phyloP scores from a whole-genome alignment of 2,888 invertebrate species.

The Tetranychus piercei region DNA sequence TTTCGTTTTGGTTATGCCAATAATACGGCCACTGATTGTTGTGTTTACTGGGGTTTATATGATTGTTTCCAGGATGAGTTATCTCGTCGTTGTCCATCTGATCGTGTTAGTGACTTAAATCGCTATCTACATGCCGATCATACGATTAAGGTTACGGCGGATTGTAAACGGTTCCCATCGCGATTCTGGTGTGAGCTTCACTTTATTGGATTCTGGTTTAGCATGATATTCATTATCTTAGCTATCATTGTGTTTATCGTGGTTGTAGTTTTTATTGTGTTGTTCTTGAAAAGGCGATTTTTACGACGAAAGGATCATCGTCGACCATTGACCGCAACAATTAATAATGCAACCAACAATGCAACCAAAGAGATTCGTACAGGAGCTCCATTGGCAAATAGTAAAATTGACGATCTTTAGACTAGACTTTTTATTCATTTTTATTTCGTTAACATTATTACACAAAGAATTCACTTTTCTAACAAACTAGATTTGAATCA shows the following conservation, averaged over 20 bases:
- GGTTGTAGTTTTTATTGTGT: background rate
- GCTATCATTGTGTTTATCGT: background rate
- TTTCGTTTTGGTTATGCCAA: background rate
- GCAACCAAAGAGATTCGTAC: background rate
- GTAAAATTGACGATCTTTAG: background rate
- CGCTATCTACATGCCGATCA: conserved; percentile 6
- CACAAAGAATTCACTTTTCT: background rate
- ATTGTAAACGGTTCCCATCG: background rate
- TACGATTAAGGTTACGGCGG: background rate
- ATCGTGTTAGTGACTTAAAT: background rate
- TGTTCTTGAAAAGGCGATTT: background rate
- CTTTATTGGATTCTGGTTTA: background rate
- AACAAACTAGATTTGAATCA: background rate
- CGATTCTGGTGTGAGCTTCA: background rate
- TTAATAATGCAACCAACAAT: background rate
- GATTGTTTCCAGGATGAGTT: conserved; percentile 7
- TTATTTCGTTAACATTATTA: background rate
- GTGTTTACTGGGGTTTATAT: background rate
- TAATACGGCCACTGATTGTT: background rate
- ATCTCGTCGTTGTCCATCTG: background rate
- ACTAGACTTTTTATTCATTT: background rate
- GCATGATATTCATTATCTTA: conserved; percentile 1
- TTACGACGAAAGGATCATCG: background rate
- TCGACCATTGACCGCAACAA: background rate
- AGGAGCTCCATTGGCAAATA: background rate